phyloP scores from a whole-genome alignment of 2,888 invertebrate species.

The Stegana nigrithorax region DNA sequence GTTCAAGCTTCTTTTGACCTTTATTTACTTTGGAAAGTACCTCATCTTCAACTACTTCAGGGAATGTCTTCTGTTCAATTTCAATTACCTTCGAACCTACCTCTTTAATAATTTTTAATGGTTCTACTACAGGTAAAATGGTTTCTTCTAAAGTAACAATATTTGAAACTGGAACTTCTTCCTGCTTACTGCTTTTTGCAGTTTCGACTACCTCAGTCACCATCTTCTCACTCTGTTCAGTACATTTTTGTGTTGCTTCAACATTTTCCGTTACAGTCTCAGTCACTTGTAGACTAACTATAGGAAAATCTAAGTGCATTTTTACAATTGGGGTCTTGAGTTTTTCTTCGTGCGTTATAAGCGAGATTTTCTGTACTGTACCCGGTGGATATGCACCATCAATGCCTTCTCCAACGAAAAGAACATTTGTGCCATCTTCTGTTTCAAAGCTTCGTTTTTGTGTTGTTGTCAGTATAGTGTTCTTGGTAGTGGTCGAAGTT shows the following conservation, averaged over 20 bases:
- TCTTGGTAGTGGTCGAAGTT: constrained; percentile 48
- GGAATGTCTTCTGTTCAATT: neutral
- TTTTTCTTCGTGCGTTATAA: constrained; percentile 81
- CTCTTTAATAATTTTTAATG: too few species aligned
- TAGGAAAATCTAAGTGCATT: constrained; percentile 73
- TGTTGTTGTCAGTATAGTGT: constrained; percentile 55
- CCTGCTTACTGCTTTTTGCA: constrained; percentile 3
- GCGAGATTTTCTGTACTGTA: constrained; percentile 71
- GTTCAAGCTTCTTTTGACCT: too few species aligned
- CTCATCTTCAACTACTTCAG: too few species aligned
- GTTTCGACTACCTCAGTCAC: constrained; percentile 31
- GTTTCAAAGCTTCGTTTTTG: constrained; percentile 59
- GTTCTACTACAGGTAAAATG: neutral
- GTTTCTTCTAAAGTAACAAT: constrained; percentile 19
- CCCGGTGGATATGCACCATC: constrained; percentile 57
- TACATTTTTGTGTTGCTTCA: constrained; percentile 41
- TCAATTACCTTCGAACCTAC: too few species aligned
- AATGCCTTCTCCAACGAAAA: constrained; percentile 61
- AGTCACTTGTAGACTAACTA: constrained; percentile 63
- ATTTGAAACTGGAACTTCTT: constrained; percentile 20
- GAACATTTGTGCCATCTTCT: constrained; percentile 60
- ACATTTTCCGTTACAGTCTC: constrained; percentile 62
- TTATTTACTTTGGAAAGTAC: too few species aligned
- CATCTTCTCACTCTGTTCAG: constrained; percentile 36
- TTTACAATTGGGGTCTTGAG: constrained; percentile 76